Evolutionary conservation across 2,888 invertebrate species (phyloP), one percentile per base, ranked within the genome.

Genomic region (Caenorhabditis sp.): DNA sequence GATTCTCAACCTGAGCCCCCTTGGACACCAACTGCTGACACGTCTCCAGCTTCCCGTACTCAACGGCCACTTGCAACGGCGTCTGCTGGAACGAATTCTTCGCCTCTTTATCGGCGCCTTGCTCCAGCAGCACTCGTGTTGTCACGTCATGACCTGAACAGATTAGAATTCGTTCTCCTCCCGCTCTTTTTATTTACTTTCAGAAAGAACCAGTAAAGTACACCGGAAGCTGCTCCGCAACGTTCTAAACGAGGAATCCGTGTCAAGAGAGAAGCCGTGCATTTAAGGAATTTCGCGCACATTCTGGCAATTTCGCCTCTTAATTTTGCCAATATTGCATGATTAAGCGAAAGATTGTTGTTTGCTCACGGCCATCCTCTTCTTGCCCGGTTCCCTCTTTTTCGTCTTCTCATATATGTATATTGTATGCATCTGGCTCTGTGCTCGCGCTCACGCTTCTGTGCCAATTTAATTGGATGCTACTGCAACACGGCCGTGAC

Each of bases 11-110:
- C 13, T 50, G 58, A 13, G 80, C 82, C 30, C 70, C 76, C n/a
- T 65, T 75, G 24, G 39, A 37, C n/a, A 80, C 75, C 22, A 82
- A 48, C 30, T 63, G 52, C 20, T 79, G 72, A n/a, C 78, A 73
- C 4, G 76, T 62, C 17, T 66, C 78, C 24, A 73, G 24, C 24
- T 56, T 32, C 13, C 90, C 90, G 61, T 88, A 85, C 13, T 89
- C 89, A 8, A 91, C 90, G 7, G 91, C 91, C 85, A 90, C 90
- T 82, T 90, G 90, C 11, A 91, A 87, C 15, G 91, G 90, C 1
- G 91, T 91, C 90, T 90, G 90, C 68, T 90, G 82, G 52, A 88
- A 88, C 62, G 88, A 89, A 84, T 91, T 91, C 61, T 90, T 90
- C 20, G 90, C 90, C 62, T 89, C 89, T 2, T 90, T 89, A 81